Percentiles rank a stretch among this genome's conserved stretches.
Conservation (phyloP, 2,888 invertebrate species). For the Acanthosepion esculentum region DNA sequence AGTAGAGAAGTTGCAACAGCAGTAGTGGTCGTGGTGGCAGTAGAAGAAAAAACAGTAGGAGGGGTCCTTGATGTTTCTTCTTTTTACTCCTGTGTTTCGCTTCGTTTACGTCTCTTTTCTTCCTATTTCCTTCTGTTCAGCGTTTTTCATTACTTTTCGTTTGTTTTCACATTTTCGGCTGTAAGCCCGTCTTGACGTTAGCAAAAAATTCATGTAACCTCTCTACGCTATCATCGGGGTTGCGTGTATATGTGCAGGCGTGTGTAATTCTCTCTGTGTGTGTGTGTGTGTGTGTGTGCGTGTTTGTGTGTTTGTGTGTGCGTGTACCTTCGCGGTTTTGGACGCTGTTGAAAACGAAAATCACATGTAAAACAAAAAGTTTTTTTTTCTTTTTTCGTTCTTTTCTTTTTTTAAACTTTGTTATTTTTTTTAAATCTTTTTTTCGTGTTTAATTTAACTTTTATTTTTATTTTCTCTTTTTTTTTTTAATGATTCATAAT, state of each 20-base stretch:
- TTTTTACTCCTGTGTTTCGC: background rate
- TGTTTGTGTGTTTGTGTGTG: background rate
- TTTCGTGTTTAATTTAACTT: background rate
- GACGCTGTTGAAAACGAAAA: no score
- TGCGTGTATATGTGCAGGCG: background rate
- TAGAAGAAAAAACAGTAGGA: background rate
- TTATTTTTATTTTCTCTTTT: background rate
- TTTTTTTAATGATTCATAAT: no score
- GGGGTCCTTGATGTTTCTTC: background rate
- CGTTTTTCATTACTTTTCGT: background rate
- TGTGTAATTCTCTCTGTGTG: background rate
- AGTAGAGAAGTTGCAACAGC: background rate
- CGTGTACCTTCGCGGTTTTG: background rate
- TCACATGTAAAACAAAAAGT: background rate
- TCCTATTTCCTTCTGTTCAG: background rate
- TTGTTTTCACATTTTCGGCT: background rate
- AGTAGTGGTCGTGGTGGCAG: conserved; percentile 33
- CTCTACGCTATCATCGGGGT: no score
- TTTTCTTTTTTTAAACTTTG: background rate
- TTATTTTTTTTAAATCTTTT: background rate
- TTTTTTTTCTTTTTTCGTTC: background rate
- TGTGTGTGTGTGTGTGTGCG: background rate
- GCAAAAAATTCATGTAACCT: no score
- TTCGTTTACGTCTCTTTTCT: background rate
- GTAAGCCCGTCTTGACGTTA: background rate